Evolutionary conservation across 2,888 invertebrate genomes (phyloP).

Genomic region (Xanthorhoe designata): DNA sequence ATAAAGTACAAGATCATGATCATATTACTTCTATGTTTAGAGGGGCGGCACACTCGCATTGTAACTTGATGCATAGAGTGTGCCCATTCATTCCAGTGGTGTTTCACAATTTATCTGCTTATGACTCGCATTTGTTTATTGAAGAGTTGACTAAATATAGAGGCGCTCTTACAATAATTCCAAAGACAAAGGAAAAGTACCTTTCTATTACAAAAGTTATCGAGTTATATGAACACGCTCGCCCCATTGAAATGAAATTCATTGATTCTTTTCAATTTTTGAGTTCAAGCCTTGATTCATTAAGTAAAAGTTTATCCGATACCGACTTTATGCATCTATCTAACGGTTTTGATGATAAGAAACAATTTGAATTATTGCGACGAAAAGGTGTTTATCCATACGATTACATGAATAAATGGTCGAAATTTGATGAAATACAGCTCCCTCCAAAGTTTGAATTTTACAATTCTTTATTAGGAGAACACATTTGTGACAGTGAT

Average conservation of each 20-base stretch:
- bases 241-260: neutral
- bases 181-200: too few species aligned
- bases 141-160: too few species aligned
- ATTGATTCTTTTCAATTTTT: constrained; percentile 4
- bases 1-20: too few species aligned
- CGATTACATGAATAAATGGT: constrained; percentile 1
- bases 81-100: too few species aligned
- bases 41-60: too few species aligned
- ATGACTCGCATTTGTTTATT: too few species aligned
- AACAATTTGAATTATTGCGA: neutral
- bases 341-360: neutral
- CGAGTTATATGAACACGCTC: neutral
- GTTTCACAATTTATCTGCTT: too few species aligned
- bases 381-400: constrained; percentile 1
- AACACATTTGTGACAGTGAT: neutral
- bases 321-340: neutral
- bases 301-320: constrained; percentile 1
- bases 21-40: too few species aligned
- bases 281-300: neutral
- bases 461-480: neutral
- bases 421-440: neutral
- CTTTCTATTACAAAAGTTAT: constrained; percentile 1
- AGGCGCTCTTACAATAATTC: too few species aligned
- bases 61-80: too few species aligned
- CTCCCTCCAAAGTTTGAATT: neutral